phyloP scores from a whole-genome alignment of 2,113 vertebrate species.

The Oncorhynchus keta region DNA sequence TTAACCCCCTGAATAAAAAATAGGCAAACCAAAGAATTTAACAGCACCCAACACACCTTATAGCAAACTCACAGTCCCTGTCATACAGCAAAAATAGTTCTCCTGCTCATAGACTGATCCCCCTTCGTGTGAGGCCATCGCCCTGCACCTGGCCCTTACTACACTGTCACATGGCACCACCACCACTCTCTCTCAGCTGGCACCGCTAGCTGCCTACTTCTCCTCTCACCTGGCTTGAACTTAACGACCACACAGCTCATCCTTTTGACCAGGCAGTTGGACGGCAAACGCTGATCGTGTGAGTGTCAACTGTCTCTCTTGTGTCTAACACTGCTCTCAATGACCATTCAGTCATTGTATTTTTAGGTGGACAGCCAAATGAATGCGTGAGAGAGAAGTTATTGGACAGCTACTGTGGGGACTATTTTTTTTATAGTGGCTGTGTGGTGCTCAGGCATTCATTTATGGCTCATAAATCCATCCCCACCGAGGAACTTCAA shows the following conservation, averaged over 20 bases:
- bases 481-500: slow-evolving; percentile 30
- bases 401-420: background rate
- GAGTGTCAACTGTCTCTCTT: background rate
- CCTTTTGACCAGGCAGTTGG: background rate
- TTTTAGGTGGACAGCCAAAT: too few relatives aligned
- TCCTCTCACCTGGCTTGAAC: background rate
- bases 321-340: background rate
- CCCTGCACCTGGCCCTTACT: slow-evolving; percentile 6
- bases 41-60: background rate
- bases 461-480: slow-evolving; percentile 25
- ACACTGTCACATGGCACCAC: background rate
- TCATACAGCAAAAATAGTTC: too few relatives aligned
- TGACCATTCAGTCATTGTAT: background rate
- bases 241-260: background rate
- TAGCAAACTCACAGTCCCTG: too few relatives aligned
- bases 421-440: background rate
- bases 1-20: background rate
- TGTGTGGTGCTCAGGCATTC: background rate
- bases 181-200: slow-evolving; percentile 3
- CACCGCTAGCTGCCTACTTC: background rate
- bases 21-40: too few relatives aligned
- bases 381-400: background rate
- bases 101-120: background rate
- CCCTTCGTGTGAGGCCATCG: slow-evolving; percentile 18
- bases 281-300: background rate